phyloP scores from a whole-genome alignment of 2,797 vertebrate genomes.

The Sebastes taczanowskii region DNA sequence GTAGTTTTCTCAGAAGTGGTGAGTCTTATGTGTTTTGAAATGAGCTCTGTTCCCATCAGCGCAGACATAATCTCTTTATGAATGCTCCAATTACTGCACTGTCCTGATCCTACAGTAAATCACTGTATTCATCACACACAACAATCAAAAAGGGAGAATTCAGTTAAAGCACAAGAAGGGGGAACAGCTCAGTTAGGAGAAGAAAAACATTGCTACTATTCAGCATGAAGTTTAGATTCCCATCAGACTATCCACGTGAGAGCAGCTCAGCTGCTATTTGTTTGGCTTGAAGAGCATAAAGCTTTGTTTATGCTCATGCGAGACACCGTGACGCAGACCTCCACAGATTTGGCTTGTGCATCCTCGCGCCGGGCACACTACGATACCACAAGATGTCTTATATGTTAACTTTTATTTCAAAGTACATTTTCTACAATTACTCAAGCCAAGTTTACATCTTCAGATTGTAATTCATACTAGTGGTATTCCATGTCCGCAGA shows the following conservation, averaged over 20 bases:
- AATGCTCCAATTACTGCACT: slow-evolving; percentile 73
- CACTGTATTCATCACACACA: slow-evolving; percentile 53
- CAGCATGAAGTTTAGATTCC: not conserved
- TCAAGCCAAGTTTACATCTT: not conserved
- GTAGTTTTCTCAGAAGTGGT: slow-evolving; percentile 7
- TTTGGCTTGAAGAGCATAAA: not conserved
- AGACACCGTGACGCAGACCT: no score
- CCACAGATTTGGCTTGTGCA: no score
- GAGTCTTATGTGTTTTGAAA: slow-evolving; percentile 39
- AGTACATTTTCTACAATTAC: not conserved
- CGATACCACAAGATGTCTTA: no score
- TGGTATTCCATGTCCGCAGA: not conserved
- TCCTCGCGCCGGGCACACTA: no score
- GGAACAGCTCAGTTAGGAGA: slow-evolving; percentile 4
- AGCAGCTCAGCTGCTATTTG: not conserved
- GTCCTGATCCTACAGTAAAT: slow-evolving; percentile 39
- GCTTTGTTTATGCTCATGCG: no score
- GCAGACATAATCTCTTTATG: slow-evolving; percentile 71
- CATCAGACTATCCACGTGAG: not conserved
- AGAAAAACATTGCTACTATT: not conserved
- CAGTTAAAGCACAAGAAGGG: slow-evolving; percentile 8
- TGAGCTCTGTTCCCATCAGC: slow-evolving; percentile 50
- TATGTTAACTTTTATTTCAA: not conserved
- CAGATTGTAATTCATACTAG: not conserved
- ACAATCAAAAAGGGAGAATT: slow-evolving; percentile 44